Conservation (phyloP, 2,797 vertebrate genomes). For the Hyperoplus immaculatus region DNA sequence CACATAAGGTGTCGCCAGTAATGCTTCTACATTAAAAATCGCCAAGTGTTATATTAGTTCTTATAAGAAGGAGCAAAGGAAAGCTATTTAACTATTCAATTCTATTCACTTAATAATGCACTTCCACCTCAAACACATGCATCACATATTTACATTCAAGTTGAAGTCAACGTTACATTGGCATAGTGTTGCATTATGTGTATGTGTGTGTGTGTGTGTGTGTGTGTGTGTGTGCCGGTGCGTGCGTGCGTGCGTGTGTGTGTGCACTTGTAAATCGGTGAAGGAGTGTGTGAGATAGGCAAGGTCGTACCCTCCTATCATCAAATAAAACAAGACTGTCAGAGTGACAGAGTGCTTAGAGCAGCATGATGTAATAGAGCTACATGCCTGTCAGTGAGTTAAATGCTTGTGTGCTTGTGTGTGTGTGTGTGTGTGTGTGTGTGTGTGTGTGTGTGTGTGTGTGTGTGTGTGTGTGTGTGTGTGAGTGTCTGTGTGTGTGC, state of each 20-base stretch:
- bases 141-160: neutral
- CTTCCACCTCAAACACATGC: neutral
- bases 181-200: slow-evolving; percentile 3
- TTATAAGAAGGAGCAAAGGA: neutral
- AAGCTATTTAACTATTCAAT: neutral
- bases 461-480: slow-evolving; percentile 12
- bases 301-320: slow-evolving; percentile 72
- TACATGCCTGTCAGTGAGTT: slow-evolving; percentile 50
- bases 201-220: no score
- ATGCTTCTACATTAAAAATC: neutral
- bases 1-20: neutral
- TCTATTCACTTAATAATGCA: neutral
- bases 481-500: neutral
- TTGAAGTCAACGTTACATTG: slow-evolving; percentile 11
- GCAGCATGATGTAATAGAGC: slow-evolving; percentile 64
- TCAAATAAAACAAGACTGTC: slow-evolving; percentile 72
- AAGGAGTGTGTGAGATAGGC: slow-evolving; percentile 62
- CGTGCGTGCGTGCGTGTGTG: slow-evolving; percentile 16
- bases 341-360: slow-evolving; percentile 73
- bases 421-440: slow-evolving; percentile 20
- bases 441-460: slow-evolving; percentile 18
- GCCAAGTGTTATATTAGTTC: neutral
- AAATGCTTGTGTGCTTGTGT: slow-evolving; percentile 24
- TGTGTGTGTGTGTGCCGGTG: no score
- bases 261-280: slow-evolving; percentile 54